Percentiles rank a stretch among this genome's conserved stretches.
Conservation (phyloP, 2,888 invertebrate species). For the Tinea semifulvella region DNA sequence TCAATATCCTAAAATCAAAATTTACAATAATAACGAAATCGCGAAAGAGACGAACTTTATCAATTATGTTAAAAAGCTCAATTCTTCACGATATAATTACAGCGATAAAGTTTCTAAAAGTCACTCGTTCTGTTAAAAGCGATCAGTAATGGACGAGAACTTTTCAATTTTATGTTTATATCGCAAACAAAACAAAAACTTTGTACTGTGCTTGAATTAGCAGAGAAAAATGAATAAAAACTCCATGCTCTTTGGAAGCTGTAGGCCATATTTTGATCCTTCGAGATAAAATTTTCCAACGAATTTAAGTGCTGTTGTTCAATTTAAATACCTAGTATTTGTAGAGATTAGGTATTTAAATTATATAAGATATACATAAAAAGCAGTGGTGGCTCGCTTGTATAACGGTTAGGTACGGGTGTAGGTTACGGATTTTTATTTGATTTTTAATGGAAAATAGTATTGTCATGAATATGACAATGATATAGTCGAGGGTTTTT, state of each 20-base stretch:
- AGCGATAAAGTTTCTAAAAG: constrained; percentile 7
- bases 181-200: constrained; percentile 35
- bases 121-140: constrained; percentile 12
- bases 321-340: too few relatives aligned
- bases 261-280: constrained; percentile 29
- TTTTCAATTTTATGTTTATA: constrained; percentile 10
- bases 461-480: too few relatives aligned
- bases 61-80: constrained; percentile 4
- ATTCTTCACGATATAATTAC: constrained; percentile 4
- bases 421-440: too few relatives aligned
- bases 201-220: constrained; percentile 42
- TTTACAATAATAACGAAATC: neutral
- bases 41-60: neutral
- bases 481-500: too few relatives aligned
- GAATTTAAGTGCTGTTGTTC: too few relatives aligned
- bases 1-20: too few relatives aligned
- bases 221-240: constrained; percentile 41
- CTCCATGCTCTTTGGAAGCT: constrained; percentile 30
- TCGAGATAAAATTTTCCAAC: constrained; percentile 47
- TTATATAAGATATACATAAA: too few relatives aligned
- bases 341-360: too few relatives aligned
- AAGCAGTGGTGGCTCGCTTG: too few relatives aligned
- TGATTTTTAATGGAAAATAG: too few relatives aligned
- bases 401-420: too few relatives aligned
- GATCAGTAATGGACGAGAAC: constrained; percentile 10